phyloP scores from a whole-genome alignment of 2,888 invertebrate species.

The Amiota minor region DNA sequence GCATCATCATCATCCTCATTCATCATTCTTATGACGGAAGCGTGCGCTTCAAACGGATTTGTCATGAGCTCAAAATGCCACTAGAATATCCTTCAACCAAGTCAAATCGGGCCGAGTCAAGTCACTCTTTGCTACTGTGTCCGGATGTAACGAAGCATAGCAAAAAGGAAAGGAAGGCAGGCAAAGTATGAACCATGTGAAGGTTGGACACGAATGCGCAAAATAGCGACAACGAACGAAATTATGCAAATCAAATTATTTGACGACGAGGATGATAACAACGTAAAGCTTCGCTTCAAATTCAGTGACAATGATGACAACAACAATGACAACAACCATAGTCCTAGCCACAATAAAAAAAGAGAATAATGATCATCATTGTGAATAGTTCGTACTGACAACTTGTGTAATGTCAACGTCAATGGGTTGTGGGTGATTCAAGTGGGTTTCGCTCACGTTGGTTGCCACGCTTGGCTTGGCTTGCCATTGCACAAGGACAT shows the following conservation, averaged over 20 bases:
- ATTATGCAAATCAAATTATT: constrained; percentile 71
- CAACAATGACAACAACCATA: constrained; percentile 19
- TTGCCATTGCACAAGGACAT: constrained; percentile 40
- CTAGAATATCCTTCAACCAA: constrained; percentile 9
- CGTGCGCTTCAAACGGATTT: constrained; percentile 5
- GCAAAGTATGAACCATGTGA: constrained; percentile 18
- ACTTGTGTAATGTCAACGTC: neutral
- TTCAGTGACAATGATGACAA: constrained; percentile 45
- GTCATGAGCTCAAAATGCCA: constrained; percentile 19
- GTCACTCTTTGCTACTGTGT: no score
- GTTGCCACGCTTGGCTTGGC: constrained; percentile 35
- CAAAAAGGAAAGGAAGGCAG: neutral
- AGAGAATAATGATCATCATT: neutral
- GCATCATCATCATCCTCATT: neutral
- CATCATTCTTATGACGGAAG: neutral
- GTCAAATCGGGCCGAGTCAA: neutral
- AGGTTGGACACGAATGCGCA: neutral
- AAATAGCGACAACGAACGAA: constrained; percentile 47
- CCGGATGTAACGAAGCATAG: neutral
- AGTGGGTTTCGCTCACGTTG: constrained; percentile 1
- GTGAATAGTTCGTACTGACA: neutral
- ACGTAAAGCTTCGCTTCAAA: constrained; percentile 58
- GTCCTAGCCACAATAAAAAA: no score
- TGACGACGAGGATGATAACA: constrained; percentile 62
- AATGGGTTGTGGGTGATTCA: neutral